Evolutionary conservation across 2,888 invertebrate genomes (phyloP).

Genomic region (Cyclophora punctaria): DNA sequence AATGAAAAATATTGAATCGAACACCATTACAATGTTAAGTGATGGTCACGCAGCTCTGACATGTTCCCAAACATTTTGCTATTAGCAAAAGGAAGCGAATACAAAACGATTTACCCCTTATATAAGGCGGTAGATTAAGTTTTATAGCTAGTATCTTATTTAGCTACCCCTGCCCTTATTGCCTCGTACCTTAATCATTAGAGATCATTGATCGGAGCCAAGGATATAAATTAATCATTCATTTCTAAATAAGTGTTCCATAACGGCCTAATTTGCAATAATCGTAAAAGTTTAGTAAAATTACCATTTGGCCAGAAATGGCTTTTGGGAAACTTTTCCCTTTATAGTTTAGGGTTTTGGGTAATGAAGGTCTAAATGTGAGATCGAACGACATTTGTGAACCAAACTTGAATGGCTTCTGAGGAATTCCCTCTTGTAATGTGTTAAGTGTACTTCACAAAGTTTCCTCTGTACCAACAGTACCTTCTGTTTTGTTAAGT

Average conservation of each 20-base stretch:
- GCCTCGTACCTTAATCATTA: too few relatives aligned
- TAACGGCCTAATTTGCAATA: conserved; percentile 24
- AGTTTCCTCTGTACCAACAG: conserved; percentile 4
- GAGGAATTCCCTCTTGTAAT: conserved; percentile 15
- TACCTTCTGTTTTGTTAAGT: conserved; percentile 6
- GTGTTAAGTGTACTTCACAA: conserved; percentile 12
- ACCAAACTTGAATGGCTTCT: conserved; percentile 25
- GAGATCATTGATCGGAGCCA: too few relatives aligned
- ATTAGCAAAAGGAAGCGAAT: too few relatives aligned
- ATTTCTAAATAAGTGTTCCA: conserved; percentile 15
- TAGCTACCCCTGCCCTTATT: too few relatives aligned
- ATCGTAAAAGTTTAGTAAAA: conserved; percentile 26
- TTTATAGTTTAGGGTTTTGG: conserved; percentile 27
- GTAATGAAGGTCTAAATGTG: conserved; percentile 29
- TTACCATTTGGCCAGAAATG: conserved; percentile 19
- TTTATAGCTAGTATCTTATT: too few relatives aligned
- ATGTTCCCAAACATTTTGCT: too few relatives aligned
- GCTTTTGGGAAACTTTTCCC: conserved; percentile 22
- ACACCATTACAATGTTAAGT: too few relatives aligned
- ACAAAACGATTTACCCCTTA: too few relatives aligned
- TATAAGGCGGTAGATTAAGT: too few relatives aligned
- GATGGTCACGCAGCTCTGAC: too few relatives aligned
- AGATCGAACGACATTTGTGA: conserved; percentile 27
- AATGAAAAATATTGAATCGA: too few relatives aligned
- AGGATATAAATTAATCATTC: conserved; percentile 14